phyloP scores from a whole-genome alignment of 1,140 invertebrate genomes.

The Drosophila nebulosa region DNA sequence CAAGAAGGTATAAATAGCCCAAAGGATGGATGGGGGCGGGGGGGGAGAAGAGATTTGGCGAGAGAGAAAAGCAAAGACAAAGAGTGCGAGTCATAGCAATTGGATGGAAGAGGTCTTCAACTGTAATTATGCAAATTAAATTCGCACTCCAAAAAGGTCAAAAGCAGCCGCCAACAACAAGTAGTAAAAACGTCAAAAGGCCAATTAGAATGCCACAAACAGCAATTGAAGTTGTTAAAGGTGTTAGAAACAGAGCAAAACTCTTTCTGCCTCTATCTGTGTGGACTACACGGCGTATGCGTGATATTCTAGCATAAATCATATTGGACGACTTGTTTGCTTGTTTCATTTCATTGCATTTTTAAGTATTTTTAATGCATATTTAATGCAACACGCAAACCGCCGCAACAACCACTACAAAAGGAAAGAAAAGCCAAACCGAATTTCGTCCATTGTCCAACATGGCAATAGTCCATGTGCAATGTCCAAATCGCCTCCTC shows the following conservation, averaged over 20 bases:
- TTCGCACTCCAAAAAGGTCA: constrained; percentile 53
- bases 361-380: constrained; percentile 62
- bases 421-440: constrained; percentile 13
- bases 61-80: neutral
- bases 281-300: constrained; percentile 35
- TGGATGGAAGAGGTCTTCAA: constrained; percentile 1
- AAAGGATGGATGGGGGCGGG: too few species aligned
- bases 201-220: constrained; percentile 2
- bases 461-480: constrained; percentile 45
- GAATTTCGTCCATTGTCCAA: constrained; percentile 51
- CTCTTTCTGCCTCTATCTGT: neutral
- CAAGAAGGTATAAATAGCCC: constrained; percentile 42
- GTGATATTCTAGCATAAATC: constrained; percentile 44
- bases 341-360: constrained; percentile 61
- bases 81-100: constrained; percentile 1
- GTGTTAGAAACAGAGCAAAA: constrained; percentile 16
- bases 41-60: neutral
- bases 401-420: neutral
- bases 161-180: constrained; percentile 24
- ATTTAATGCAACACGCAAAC: constrained; percentile 67
- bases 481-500: constrained; percentile 34
- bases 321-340: constrained; percentile 25
- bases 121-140: constrained; percentile 69
- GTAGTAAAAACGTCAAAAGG: neutral
- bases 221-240: constrained; percentile 14